Evolutionary conservation across 2,113 vertebrate species (phyloP).

Genomic region (Hemibagrus wyckioides): DNA sequence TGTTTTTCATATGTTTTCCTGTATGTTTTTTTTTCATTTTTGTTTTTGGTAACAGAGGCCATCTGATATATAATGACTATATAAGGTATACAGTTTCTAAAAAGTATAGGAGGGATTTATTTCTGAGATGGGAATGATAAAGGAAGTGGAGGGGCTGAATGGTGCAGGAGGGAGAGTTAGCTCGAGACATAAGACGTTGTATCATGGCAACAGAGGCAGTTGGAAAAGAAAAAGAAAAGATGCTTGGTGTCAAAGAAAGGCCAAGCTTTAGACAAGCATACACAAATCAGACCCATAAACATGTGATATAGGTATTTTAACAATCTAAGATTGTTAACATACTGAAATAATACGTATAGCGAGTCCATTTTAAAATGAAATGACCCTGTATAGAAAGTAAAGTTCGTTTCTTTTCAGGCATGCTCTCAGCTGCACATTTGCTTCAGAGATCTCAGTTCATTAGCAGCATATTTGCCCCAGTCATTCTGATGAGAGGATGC

Average conservation of each 20-base stretch:
- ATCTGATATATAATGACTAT: not conserved
- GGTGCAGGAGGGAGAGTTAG: conserved; percentile 33
- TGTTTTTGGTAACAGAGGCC: not conserved
- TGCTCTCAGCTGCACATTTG: conserved; percentile 15
- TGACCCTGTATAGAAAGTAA: not conserved
- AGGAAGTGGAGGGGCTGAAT: conserved; percentile 31
- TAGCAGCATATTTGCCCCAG: conserved; percentile 21
- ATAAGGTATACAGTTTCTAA: not conserved
- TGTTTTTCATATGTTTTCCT: not conserved
- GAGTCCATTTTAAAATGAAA: not conserved
- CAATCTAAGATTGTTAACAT: not conserved
- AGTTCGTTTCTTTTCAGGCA: not conserved
- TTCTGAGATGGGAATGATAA: not conserved
- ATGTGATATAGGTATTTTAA: not conserved
- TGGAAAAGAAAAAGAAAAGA: conserved; percentile 38
- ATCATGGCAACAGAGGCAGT: conserved; percentile 54
- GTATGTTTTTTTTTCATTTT: not conserved
- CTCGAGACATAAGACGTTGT: conserved; percentile 29
- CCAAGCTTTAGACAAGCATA: conserved; percentile 17
- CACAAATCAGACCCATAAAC: conserved; percentile 21
- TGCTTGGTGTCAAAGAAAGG: conserved; percentile 38
- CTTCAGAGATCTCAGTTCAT: conserved; percentile 9
- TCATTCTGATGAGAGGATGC: conserved; percentile 28
- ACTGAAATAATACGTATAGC: not conserved
- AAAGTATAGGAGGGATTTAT: not conserved